Evolutionary conservation across 2,113 vertebrate species (phyloP).

Genomic region (Tympanuchus pallidicinctus): DNA sequence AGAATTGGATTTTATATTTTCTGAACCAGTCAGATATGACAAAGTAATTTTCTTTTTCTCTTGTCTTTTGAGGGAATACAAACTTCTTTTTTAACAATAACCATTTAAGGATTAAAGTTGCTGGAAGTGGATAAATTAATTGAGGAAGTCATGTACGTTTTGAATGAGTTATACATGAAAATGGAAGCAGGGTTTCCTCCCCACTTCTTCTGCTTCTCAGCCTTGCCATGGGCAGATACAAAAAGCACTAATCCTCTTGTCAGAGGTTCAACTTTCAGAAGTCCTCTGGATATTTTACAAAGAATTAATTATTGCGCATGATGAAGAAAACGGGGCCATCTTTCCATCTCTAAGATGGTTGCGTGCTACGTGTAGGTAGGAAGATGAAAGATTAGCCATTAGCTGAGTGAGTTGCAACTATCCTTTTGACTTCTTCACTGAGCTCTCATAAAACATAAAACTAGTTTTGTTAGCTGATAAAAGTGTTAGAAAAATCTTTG

Average conservation of each 20-base stretch:
- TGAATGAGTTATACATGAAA: slow-evolving; percentile 2
- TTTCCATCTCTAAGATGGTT: neutral
- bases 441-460: too few relatives aligned
- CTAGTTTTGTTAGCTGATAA: neutral
- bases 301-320: neutral
- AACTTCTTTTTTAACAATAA: slow-evolving; percentile 75
- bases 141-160: neutral
- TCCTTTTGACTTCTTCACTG: neutral
- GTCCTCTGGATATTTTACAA: neutral
- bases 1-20: slow-evolving; percentile 98
- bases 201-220: neutral
- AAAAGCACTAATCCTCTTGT: neutral
- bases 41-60: slow-evolving; percentile 90
- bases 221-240: neutral
- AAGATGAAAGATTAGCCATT: slow-evolving; percentile 51
- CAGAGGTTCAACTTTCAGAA: neutral
- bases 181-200: neutral
- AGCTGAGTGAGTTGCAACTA: neutral
- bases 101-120: slow-evolving; percentile 76
- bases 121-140: slow-evolving; percentile 56
- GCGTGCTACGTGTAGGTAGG: neutral
- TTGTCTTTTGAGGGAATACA: slow-evolving; percentile 83
- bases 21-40: slow-evolving; percentile 91
- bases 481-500: neutral
- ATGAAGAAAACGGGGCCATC: neutral